Base-by-base conservation (phyloP, 2,797 vertebrate species). In the Liasis olivaceus region DNA sequence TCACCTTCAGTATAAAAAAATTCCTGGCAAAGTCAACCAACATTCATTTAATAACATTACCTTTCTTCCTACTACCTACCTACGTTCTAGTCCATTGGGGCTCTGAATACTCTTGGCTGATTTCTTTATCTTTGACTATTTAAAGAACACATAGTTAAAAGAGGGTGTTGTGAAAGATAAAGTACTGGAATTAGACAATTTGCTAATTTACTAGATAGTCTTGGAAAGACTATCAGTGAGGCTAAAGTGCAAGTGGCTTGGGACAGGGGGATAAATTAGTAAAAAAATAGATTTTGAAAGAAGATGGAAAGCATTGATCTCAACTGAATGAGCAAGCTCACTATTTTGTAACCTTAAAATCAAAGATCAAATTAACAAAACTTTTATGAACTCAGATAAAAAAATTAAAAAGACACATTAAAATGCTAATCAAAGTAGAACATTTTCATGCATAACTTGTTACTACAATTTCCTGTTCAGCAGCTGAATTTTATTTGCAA, bases 151-250 rank as follows among this genome's bases (percentile, higher is more conserved):
- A 42, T 63, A 85, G 63, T 36, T 59, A 89, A 92, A 89, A 51
- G 26, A 81, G 64, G 6, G 17, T n/a, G 64, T 24, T 17, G 8
- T 4, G 60, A 51, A 85, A 72, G 58, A 62, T 90, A 90, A 90
- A 90, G 59, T 62, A 92, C 28, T 77, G 28, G 84, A 77, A 54
- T 51, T 77, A 87, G 36, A 56, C 42, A 93, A 87, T 88, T 42
- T 64, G 69, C 81, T 69, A 63, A 66, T n/a, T 87, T 28, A 60
- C 12, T 69, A 92, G 28, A 42, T 89, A 60, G 47, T 88, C 69
- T 56, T 58, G 13, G 59, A 89, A 86, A 92, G 63, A 24, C 20
- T 28, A 11, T 36, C 54, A 86, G 26, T 26, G 84, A 60, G 63
- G 63, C 28, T 87, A 60, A 31, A 56, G 24, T 87, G 51, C 36